phyloP scores from a whole-genome alignment of 53 echinoderm and acorn worm genomes.

The Glandiceps talaboti region DNA sequence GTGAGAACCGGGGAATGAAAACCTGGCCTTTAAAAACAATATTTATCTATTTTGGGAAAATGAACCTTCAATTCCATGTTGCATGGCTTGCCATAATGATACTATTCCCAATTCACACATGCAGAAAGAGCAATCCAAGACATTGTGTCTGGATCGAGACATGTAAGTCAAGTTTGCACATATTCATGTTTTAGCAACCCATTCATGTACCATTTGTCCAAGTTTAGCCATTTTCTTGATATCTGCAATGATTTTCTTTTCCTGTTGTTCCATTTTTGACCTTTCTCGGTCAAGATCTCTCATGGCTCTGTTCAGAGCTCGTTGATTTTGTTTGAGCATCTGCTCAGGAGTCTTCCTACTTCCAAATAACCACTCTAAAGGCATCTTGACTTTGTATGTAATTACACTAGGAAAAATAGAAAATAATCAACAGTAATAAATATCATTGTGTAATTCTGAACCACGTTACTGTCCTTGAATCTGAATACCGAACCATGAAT shows the following conservation, averaged over 20 bases:
- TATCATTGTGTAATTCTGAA: too few species aligned
- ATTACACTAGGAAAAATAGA: too few species aligned
- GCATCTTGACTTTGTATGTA: not conserved
- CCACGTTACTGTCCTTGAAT: too few species aligned
- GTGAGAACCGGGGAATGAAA: too few species aligned
- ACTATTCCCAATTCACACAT: too few species aligned
- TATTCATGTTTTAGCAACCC: not conserved
- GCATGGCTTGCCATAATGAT: too few species aligned
- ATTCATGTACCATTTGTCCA: constrained; percentile 77
- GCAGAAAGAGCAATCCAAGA: not conserved
- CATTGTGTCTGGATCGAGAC: not conserved
- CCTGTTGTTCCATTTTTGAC: constrained; percentile 68
- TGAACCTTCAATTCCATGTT: too few species aligned
- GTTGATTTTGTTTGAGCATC: constrained; percentile 84
- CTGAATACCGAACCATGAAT: too few species aligned
- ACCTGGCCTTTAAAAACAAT: too few species aligned
- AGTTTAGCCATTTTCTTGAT: constrained; percentile 98
- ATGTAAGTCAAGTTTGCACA: not conserved
- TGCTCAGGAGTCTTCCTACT: constrained; percentile 87
- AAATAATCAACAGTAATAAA: too few species aligned
- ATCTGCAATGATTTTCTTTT: constrained; percentile 93
- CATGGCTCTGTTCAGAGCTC: constrained; percentile 72
- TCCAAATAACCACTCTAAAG: constrained; percentile 80
- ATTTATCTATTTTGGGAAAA: too few species aligned
- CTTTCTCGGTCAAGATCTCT: constrained; percentile 84